These are phyloP conservation scores for western clawed frog (Xenopus tropicalis) DNA, from an alignment of 2,113 vertebrate genomes.

Conservation along the genomic window DNA sequence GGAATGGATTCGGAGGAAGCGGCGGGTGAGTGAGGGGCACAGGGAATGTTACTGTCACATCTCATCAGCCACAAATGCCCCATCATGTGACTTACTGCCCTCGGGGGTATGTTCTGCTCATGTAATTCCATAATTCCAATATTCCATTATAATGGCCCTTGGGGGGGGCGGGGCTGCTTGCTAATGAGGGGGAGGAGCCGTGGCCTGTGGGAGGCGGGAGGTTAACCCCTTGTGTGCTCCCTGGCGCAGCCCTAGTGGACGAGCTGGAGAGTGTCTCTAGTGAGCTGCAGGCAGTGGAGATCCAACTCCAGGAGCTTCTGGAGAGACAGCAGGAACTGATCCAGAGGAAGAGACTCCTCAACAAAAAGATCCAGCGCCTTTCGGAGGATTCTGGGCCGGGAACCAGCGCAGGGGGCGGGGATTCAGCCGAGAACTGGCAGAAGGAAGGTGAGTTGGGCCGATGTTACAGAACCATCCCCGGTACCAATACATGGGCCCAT, in stretches of 20 bases:
- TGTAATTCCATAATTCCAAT: too few relatives aligned
- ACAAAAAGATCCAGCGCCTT: slow-evolving; percentile 68
- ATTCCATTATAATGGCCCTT: too few relatives aligned
- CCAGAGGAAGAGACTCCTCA: slow-evolving; percentile 67
- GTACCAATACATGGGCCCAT: too few relatives aligned
- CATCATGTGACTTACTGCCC: too few relatives aligned
- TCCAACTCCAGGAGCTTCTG: slow-evolving; percentile 82
- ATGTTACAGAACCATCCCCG: too few relatives aligned
- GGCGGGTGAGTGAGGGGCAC: background rate
- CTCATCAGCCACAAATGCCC: too few relatives aligned
- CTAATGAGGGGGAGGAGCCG: too few relatives aligned
- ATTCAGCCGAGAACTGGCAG: slow-evolving; percentile 64
- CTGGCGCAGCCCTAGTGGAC: slow-evolving; percentile 66
- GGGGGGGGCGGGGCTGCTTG: too few relatives aligned
- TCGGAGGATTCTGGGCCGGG: slow-evolving; percentile 55
- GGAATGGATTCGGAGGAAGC: background rate
- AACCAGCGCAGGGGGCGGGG: slow-evolving; percentile 57
- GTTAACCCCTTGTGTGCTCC: background rate
- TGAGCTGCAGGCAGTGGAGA: slow-evolving; percentile 80
- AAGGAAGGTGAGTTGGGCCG: slow-evolving; percentile 67
- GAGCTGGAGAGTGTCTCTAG: slow-evolving; percentile 76
- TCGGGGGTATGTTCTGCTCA: too few relatives aligned
- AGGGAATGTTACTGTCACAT: too few relatives aligned
- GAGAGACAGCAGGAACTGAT: slow-evolving; percentile 79
- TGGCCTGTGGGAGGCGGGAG: too few relatives aligned